Conservation (phyloP, 1,140 invertebrate genomes). For the Atta colombica region DNA sequence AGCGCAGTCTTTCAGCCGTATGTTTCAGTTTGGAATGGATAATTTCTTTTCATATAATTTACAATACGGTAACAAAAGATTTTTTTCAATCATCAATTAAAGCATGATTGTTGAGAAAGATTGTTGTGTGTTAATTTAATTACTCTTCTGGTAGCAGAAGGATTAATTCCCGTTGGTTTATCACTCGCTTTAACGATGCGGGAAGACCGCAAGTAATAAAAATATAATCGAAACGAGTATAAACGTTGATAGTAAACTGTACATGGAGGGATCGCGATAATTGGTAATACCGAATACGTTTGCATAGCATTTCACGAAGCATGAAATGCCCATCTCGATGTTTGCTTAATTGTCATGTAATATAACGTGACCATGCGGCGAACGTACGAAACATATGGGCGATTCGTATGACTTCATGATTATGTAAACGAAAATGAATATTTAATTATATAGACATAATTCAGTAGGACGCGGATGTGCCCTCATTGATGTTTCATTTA, state of each 20-base stretch:
- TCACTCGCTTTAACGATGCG: background rate
- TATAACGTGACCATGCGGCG: background rate
- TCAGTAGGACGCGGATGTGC: constrained; percentile 48
- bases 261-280: constrained; percentile 10
- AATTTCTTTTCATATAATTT: background rate
- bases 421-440: constrained; percentile 59
- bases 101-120: background rate
- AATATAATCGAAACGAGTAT: constrained; percentile 6
- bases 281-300: constrained; percentile 33
- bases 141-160: background rate
- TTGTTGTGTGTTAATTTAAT: constrained; percentile 5
- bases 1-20: background rate
- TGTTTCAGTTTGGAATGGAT: constrained; percentile 15
- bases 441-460: constrained; percentile 54
- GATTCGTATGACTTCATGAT: constrained; percentile 45
- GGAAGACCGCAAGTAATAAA: constrained; percentile 3
- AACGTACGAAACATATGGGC: background rate
- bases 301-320: constrained; percentile 20
- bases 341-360: constrained; percentile 55
- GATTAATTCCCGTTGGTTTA: background rate
- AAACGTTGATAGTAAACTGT: background rate
- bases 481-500: constrained; percentile 60
- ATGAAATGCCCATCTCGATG: constrained; percentile 25
- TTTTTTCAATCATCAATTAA: constrained; percentile 34
- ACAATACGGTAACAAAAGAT: background rate